Evolutionary conservation across 2,113 vertebrate genomes (phyloP), one percentile per base, ranked within the genome.

Genomic region (Paraplagusia blochii): DNA sequence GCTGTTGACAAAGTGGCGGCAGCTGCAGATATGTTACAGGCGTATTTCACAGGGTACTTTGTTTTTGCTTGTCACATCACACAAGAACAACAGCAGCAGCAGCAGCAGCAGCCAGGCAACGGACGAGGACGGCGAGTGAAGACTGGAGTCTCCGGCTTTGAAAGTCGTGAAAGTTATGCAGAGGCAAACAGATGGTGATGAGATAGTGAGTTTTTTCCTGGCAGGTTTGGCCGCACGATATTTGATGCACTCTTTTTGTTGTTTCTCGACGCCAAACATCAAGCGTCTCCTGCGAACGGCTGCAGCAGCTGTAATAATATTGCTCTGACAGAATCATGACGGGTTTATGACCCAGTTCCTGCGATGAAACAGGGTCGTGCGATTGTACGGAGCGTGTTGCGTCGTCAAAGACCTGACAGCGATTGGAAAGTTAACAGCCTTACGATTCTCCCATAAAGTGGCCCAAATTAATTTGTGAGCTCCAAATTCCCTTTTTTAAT

Each of bases 271-370:
- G 35, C 48, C 45, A 29, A n/a, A 75, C 69, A 9, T 83, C 64
- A 81, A 77, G 66, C 67, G 70, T 79, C 72, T 53, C 42, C 44
- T 51, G 49, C 60, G 29, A 85, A 49, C 61, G 50, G 57, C 53
- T 15, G 5, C 18, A 74, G 67, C 85, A 88, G 85, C 85, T 88
- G 85, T 76, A 74, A 82, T 63, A 84, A 85, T 75, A 83, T n/a
- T 8, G 53, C 56, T 36, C 42, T 65, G 62, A 78, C 44, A 50
- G 67, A 66, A 69, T 74, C 63, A 66, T 67, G 61, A 69, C 53
- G 58, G 36, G 29, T 72, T 84, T 77, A 70, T 67, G 72, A 69
- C 63, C 62, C 19, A 29, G 44, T 63, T 82, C 78, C 54, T 59
- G 58, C 44, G 53, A 46, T 51, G 29, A 63, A 71, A 78, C 33